Evolutionary conservation across 2,888 invertebrate species (phyloP), one percentile per base, ranked within the genome.

Genomic region (Xanthorhoe designata): DNA sequence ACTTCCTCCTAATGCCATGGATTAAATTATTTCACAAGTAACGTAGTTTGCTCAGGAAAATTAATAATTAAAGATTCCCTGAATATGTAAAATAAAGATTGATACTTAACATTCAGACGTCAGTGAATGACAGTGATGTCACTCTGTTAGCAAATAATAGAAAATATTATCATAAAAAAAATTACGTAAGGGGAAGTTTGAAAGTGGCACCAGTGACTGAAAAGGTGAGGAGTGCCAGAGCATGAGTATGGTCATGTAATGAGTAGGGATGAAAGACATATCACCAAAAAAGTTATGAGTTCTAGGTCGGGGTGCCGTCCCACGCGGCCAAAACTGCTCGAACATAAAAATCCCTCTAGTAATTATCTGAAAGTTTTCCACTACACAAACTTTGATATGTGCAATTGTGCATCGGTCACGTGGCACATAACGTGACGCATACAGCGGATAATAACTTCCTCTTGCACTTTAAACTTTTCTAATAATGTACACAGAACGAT

Each of bases 381-480:
- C n/a, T n/a, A n/a, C n/a, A n/a, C n/a, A n/a, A 24, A 38, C 24
- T 55, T 61, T 49, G 17, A 60, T 15, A 57, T 49, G 49, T 56
- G 18, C 49, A 53, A 49, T 6, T 49, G 49, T 56, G 18, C 49
- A 53, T 51, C 8, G 50, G 78, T 82, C 85, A 85, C 83, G 82
- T 82, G 79, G 75, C 59, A 38, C 57, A 13, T 74, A 77, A 82
- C 81, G 82, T 82, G 84, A 84, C 70, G 77, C 77, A 77, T 76
- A 76, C 74, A 55, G 72, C 64, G 68, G 81, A 83, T 84, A 81
- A 80, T 78, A 64, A 72, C 74, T 82, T 85, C 85, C 85, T 82
- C 79, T 77, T 54, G 35, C 73, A 73, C 70, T 80, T 73, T 69
- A 64, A 60, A 61, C 64, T 64, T 68, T 70, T 68, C 69, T 72